These are phyloP conservation scores for Cotesia vestalis DNA, from an alignment of 1,140 invertebrate species.

Conservation along the genomic window DNA sequence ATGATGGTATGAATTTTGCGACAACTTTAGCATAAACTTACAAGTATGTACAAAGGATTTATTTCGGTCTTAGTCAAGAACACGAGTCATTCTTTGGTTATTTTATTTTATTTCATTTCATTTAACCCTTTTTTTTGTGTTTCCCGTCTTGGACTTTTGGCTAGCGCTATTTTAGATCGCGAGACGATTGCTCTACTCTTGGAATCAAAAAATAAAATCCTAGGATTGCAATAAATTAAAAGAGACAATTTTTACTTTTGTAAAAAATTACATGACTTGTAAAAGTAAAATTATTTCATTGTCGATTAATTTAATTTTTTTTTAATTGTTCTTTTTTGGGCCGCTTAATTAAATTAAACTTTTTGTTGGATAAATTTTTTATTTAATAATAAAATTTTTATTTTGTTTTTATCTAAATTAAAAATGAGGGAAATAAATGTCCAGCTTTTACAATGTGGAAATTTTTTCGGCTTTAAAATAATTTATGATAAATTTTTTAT, in stretches of 20 bases:
- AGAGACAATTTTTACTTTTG: too few species aligned
- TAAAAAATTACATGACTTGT: too few species aligned
- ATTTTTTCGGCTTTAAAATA: slow-evolving; percentile 92
- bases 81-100: slow-evolving; percentile 2
- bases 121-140: slow-evolving; percentile 12
- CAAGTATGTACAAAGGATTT: slow-evolving; percentile 30
- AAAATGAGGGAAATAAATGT: slow-evolving; percentile 92
- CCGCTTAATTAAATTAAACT: too few species aligned
- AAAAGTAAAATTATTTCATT: too few species aligned
- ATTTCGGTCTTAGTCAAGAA: slow-evolving; percentile 13
- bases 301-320: too few species aligned
- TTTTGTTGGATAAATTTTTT: too few species aligned
- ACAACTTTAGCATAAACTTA: slow-evolving; percentile 25
- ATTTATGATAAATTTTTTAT: too few species aligned
- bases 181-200: not conserved
- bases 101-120: slow-evolving; percentile 25
- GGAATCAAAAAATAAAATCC: not conserved
- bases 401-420: not conserved
- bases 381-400: not conserved
- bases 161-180: slow-evolving; percentile 18
- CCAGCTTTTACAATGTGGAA: slow-evolving; percentile 91
- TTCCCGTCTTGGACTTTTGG: not conserved
- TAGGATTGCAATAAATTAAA: not conserved
- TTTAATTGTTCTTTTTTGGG: too few species aligned
- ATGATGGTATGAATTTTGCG: not conserved